phyloP scores from a whole-genome alignment of 2,888 invertebrate genomes.

The Nymphalis polychloros region DNA sequence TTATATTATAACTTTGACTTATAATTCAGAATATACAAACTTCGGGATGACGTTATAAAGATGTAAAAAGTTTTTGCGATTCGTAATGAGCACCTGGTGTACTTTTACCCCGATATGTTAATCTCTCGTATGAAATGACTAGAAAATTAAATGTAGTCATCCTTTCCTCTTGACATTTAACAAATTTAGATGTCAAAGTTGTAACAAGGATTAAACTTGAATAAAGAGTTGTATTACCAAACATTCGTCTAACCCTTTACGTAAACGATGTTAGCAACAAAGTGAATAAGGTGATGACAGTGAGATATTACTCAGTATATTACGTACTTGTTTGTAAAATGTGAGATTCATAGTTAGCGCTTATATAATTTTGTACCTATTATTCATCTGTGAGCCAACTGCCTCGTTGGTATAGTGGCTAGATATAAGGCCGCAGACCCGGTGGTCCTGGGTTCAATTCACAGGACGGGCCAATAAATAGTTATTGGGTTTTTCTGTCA shows the following conservation, averaged over 20 bases:
- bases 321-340: background rate
- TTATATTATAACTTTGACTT: background rate
- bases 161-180: background rate
- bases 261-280: background rate
- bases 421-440: no score
- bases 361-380: background rate
- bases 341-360: background rate
- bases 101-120: conserved; percentile 18
- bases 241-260: background rate
- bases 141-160: conserved; percentile 2
- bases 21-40: background rate
- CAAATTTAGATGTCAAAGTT: conserved; percentile 3
- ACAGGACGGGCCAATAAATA: no score
- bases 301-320: background rate
- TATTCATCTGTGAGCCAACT: no score
- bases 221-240: background rate
- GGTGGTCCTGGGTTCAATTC: no score
- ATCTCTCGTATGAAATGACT: conserved; percentile 15
- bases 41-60: conserved; percentile 5
- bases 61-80: conserved; percentile 19
- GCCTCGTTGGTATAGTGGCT: no score
- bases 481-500: no score
- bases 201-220: conserved; percentile 1
- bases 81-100: conserved; percentile 22
- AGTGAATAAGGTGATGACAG: background rate